A percentile compares a stretch with the other conserved stretches of the same genome.
phyloP scores from a whole-genome alignment of 1,140 invertebrate species.

The Drosophila tani region DNA sequence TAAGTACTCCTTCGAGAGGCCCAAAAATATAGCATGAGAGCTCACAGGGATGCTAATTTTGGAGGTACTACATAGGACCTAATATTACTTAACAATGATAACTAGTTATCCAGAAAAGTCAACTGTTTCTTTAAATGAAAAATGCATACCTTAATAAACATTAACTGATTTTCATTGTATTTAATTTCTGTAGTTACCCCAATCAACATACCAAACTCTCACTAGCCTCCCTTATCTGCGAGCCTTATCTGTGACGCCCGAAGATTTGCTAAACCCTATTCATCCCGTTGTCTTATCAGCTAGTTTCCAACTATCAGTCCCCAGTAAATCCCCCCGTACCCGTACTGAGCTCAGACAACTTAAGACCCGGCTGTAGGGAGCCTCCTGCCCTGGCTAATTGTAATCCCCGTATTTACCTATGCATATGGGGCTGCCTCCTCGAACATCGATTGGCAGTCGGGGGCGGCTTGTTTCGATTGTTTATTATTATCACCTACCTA shows the following conservation, averaged over 20 bases:
- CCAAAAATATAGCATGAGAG: not conserved
- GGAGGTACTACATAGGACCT: not conserved
- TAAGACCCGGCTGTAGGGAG: not conserved
- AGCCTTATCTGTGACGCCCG: constrained; percentile 19
- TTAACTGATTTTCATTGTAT: too few relatives aligned
- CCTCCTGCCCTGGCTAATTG: constrained; percentile 55
- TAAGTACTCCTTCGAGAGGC: constrained; percentile 17
- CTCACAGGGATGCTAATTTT: too few relatives aligned
- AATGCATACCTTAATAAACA: not conserved
- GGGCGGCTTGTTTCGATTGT: constrained; percentile 75
- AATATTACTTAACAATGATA: too few relatives aligned
- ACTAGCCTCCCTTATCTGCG: not conserved
- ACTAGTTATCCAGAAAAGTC: too few relatives aligned
- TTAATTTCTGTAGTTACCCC: not conserved
- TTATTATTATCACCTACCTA: constrained; percentile 83
- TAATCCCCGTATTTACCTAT: constrained; percentile 51
- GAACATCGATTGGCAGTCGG: constrained; percentile 69
- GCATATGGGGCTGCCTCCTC: constrained; percentile 18
- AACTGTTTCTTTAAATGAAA: not conserved
- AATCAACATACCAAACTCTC: constrained; percentile 10
- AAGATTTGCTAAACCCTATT: constrained; percentile 14
- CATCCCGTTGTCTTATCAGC: constrained; percentile 23
- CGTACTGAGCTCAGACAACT: constrained; percentile 10
- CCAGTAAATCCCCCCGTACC: constrained; percentile 13
- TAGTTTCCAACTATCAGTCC: constrained; percentile 8